Evolutionary conservation across 2,797 vertebrate species (phyloP), one percentile per base, ranked within the genome.

Genomic region (Champsocephalus gunnari): DNA sequence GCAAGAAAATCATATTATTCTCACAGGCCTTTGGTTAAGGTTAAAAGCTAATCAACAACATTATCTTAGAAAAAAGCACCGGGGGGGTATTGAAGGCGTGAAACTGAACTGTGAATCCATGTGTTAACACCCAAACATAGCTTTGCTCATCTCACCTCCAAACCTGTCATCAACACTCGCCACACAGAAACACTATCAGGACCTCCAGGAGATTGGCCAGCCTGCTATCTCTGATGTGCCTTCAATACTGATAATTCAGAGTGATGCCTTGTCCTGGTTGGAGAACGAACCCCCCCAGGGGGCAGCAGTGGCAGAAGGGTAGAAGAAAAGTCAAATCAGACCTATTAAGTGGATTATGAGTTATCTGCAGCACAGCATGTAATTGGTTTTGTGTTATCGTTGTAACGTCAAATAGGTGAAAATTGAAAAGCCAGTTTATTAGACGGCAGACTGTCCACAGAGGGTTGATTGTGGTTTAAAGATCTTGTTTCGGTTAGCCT

Each of bases 351-450:
- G 86, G 90, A 92, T 92, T 91, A 90, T 41, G 66, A 89, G 80
- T 91, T 93, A 92, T 93, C 92, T 87, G 79, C 83, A 82, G 85
- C 77, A 68, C 71, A 60, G 83, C 69, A 61, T 92, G 88, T 93
- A 93, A 94, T 93, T 94, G 92, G 83, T 92, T 93, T 91, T 88
- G 88, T 92, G 88, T 93, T 92, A 91, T 92, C 89, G 11, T 90
- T 81, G 85, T 83, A 82, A 82, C 54, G 80, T 88, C 87, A 81
- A 87, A 92, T 89, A 92, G 85, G 89, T 81, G 72, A 87, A 92
- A 93, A 94, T 93, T 94, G 90, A 94, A 92, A 93, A 91, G 77
- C 64, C 72, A 75, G 82, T 91, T 92, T 92, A 89, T 92, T 91
- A 86, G 88, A 61, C 24, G 57, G 60, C 28, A 73, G 88, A 82